Evolutionary conservation across 2,888 invertebrate genomes (phyloP).

Genomic region (Frankliniella fusca): DNA sequence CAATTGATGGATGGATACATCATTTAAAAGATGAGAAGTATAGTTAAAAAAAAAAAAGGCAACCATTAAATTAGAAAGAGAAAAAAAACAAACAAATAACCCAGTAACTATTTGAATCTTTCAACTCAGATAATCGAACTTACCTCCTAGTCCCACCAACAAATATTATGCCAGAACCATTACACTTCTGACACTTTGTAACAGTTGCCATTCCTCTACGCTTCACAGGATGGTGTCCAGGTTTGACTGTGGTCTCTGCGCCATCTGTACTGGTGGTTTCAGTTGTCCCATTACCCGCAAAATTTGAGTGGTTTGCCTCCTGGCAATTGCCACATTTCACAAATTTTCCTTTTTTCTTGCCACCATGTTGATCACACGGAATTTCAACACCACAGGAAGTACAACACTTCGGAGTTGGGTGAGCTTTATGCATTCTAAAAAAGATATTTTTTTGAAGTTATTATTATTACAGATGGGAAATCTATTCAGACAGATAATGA

Average conservation of each 20-base stretch:
- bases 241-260: slow-evolving; percentile 30
- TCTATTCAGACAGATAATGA: not conserved
- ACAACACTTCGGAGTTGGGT: slow-evolving; percentile 40
- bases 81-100: not conserved
- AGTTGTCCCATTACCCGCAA: slow-evolving; percentile 47
- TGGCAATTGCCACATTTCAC: slow-evolving; percentile 43
- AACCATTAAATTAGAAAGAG: not conserved
- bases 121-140: not conserved
- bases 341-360: slow-evolving; percentile 42
- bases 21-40: not conserved
- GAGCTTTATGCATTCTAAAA: slow-evolving; percentile 46
- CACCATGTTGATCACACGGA: slow-evolving; percentile 40
- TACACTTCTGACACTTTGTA: slow-evolving; percentile 84
- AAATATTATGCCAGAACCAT: slow-evolving; percentile 81
- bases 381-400: slow-evolving; percentile 43
- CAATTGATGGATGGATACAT: no score
- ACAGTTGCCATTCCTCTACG: slow-evolving; percentile 76
- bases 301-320: slow-evolving; percentile 40
- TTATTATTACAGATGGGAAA: no score
- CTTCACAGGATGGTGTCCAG: slow-evolving; percentile 70
- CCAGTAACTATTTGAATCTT: not conserved
- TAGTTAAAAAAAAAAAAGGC: not conserved
- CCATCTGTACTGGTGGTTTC: slow-evolving; percentile 44
- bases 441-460: not conserved
- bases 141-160: slow-evolving; percentile 51